Evolutionary conservation across 2,113 vertebrate genomes (phyloP), one percentile per base, ranked within the genome.

Genomic region (Lonchura striata): DNA sequence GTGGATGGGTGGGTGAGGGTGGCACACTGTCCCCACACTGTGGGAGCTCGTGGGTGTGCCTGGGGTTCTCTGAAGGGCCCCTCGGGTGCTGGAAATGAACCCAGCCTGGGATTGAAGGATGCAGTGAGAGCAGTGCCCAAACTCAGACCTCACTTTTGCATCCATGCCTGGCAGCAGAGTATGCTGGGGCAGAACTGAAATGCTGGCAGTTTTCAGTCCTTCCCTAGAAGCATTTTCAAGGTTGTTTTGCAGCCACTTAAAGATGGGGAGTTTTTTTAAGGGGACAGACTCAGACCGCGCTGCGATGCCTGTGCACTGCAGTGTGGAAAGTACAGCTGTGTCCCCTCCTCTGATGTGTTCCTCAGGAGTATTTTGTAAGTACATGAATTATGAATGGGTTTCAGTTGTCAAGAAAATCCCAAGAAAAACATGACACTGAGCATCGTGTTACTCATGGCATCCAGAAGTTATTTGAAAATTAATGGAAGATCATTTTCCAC

Each of bases 401-500:
- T 86, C 57, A 61, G 24, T 37, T 76, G 37, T 54, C 49, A 85
- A 59, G 82, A 85, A 63, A 80, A 78, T 13, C 1, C 13, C 23
- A 56, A 47, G 41, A 41, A 94, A 70, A 94, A 71, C 30, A 63
- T 39, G 78, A 66, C 74, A 63, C 12, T 56, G 61, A 88, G 69
- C 33, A 49, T 76, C 18, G 65, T 0, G 12, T 12, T 13, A 69
- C 66, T 83, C 7, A 5, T 31, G n/a, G 49, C 63, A 88, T 22
- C 63, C 44, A 49, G 68, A 75, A 92, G 33, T 56, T 75, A 47
- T 71, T 7, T 85, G 74, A 86, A 95, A 95, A 86, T 69, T 76
- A 90, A 77, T 80, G 80, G 68, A 46, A 94, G 59, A 49, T 90
- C 76, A 72, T 90, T 86, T 95, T 59, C 44, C 28, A 13, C 77